Conservation (phyloP, 2,797 vertebrate species). For the Ficedula albicollis region DNA sequence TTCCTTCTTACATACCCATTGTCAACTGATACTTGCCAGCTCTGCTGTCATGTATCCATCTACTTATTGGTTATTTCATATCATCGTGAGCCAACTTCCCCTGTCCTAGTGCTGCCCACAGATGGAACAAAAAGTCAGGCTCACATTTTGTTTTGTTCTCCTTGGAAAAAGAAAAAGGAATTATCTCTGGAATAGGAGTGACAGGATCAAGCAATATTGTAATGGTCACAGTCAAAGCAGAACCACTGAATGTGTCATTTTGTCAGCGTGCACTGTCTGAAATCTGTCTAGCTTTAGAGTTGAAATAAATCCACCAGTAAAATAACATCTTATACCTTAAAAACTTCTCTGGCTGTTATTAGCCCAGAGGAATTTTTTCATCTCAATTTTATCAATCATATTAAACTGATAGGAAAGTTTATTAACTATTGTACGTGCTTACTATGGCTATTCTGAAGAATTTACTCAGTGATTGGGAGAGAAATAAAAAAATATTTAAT, state of each 20-base stretch:
- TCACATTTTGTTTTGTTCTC: neutral
- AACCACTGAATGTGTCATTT: neutral
- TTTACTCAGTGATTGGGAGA: neutral
- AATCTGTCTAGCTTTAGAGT: neutral
- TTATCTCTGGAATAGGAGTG: neutral
- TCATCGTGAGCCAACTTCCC: neutral
- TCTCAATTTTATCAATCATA: neutral
- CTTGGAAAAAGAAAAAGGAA: neutral
- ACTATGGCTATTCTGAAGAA: neutral
- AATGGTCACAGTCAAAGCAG: neutral
- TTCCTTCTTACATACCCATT: neutral
- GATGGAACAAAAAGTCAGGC: neutral
- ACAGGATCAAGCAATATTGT: neutral
- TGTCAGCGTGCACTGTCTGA: neutral
- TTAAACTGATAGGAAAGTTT: neutral
- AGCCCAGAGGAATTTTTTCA: neutral
- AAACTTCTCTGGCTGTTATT: neutral
- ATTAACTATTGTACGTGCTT: neutral
- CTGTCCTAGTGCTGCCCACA: neutral
- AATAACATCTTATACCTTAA: neutral
- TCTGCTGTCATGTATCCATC: neutral
- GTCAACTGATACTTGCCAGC: neutral
- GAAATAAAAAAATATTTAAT: neutral
- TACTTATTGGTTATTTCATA: neutral
- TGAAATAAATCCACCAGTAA: slow-evolving; percentile 6